phyloP scores from a whole-genome alignment of 2,797 vertebrate genomes.

The Anguilla megastoma region DNA sequence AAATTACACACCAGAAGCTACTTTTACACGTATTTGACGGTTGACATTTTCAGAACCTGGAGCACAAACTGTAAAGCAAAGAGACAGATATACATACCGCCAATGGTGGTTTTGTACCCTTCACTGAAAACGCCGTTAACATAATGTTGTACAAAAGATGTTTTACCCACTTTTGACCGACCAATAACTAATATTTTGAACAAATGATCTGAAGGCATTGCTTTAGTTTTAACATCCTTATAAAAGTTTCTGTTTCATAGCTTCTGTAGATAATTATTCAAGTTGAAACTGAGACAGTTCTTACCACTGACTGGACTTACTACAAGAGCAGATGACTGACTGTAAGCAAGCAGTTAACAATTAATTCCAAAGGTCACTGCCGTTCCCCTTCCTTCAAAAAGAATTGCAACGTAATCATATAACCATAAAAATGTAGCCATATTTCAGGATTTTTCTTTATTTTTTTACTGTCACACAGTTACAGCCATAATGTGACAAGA shows the following conservation, averaged over 20 bases:
- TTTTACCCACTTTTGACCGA: slow-evolving; percentile 25
- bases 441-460: background rate
- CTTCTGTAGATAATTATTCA: background rate
- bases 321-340: background rate
- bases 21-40: background rate
- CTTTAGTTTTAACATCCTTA: background rate
- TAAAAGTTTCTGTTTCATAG: background rate
- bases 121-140: slow-evolving; percentile 17
- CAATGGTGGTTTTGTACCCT: slow-evolving; percentile 30
- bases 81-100: slow-evolving; percentile 22
- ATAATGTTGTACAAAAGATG: slow-evolving; percentile 25
- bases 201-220: slow-evolving; percentile 23
- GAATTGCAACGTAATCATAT: background rate
- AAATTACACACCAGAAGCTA: background rate
- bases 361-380: slow-evolving; percentile 22
- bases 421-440: background rate
- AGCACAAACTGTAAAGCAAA: background rate
- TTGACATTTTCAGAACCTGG: background rate
- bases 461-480: background rate
- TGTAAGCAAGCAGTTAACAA: background rate
- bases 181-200: slow-evolving; percentile 30
- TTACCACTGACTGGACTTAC: background rate
- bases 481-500: background rate
- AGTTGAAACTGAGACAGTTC: background rate
- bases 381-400: background rate